Conservation (phyloP, 2,797 vertebrate species). For the Novumbra hubbsi region DNA sequence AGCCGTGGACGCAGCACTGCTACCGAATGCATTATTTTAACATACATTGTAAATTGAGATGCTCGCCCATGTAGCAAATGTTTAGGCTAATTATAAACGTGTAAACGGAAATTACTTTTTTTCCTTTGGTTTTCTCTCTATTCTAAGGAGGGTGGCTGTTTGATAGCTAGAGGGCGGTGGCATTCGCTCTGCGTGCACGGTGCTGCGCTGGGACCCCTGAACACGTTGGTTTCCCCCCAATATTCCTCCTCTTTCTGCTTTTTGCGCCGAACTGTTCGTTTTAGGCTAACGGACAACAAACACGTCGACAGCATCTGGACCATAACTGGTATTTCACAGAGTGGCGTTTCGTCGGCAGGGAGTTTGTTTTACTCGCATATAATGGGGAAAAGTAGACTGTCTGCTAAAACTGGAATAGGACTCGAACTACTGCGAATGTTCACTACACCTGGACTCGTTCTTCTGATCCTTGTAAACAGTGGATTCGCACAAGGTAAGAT, state of each 20-base stretch:
- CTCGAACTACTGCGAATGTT: slow-evolving; percentile 75
- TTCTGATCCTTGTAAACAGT: slow-evolving; percentile 76
- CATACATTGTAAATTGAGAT: slow-evolving; percentile 16
- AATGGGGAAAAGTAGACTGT: slow-evolving; percentile 83
- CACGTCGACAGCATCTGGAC: not conserved
- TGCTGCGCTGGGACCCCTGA: slow-evolving; percentile 44
- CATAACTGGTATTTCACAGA: not conserved
- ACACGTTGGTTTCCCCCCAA: slow-evolving; percentile 18
- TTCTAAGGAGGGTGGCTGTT: slow-evolving; percentile 26
- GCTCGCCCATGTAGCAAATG: slow-evolving; percentile 6
- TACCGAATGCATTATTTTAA: not conserved
- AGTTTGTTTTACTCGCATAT: slow-evolving; percentile 55
- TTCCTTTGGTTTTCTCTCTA: slow-evolving; percentile 14
- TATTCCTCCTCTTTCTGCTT: not conserved
- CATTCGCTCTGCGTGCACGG: slow-evolving; percentile 67
- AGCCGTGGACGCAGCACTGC: slow-evolving; percentile 30
- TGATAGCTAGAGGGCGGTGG: slow-evolving; percentile 73
- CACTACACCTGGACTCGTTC: slow-evolving; percentile 80
- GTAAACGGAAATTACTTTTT: slow-evolving; percentile 25
- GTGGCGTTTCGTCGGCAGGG: slow-evolving; percentile 23
- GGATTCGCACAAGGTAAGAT: slow-evolving; percentile 84
- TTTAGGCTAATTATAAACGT: slow-evolving; percentile 17
- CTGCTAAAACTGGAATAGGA: slow-evolving; percentile 81
- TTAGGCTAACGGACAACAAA: not conserved
- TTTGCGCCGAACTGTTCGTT: not conserved